These are phyloP conservation scores for Pyrgus malvae DNA, from an alignment of 2,888 invertebrate genomes.

Conservation along the genomic window DNA sequence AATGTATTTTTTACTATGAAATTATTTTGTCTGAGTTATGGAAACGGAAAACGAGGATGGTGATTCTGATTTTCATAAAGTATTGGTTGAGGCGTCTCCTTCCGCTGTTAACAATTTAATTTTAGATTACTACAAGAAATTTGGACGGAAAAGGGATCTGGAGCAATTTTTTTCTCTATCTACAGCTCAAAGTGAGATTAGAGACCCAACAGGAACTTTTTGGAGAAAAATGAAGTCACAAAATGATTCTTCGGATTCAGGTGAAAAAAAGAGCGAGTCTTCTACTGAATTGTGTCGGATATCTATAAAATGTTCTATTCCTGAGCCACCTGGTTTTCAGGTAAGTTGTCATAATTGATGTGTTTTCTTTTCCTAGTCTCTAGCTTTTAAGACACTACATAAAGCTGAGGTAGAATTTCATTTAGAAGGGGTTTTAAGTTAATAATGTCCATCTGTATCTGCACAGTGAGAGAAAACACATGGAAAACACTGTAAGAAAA, in stretches of 20 bases:
- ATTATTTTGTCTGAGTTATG: neutral
- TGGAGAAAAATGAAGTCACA: conserved; percentile 73
- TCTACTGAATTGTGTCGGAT: conserved; percentile 70
- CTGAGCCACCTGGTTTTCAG: conserved; percentile 57
- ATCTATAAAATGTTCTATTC: conserved; percentile 65
- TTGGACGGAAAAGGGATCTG: conserved; percentile 84
- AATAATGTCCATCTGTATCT: too few species aligned
- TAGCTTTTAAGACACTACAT: too few species aligned
- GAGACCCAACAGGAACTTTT: conserved; percentile 64
- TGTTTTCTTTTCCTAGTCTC: neutral
- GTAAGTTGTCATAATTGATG: too few species aligned
- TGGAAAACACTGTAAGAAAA: too few species aligned
- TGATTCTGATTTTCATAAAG: conserved; percentile 27
- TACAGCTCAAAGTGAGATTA: conserved; percentile 67
- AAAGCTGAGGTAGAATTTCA: too few species aligned
- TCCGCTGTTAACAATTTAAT: conserved; percentile 67
- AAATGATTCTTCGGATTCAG: conserved; percentile 68
- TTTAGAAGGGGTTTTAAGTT: too few species aligned
- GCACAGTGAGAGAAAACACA: too few species aligned
- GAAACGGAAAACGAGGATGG: conserved; percentile 24
- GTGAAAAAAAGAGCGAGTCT: conserved; percentile 62
- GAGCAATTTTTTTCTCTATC: conserved; percentile 84
- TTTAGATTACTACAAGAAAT: conserved; percentile 86
- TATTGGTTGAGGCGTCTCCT: conserved; percentile 41
- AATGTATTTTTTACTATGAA: too few species aligned